These are phyloP conservation scores for Pachycephala philippinensis DNA, from an alignment of 2,113 vertebrate species.

Conservation along the genomic window DNA sequence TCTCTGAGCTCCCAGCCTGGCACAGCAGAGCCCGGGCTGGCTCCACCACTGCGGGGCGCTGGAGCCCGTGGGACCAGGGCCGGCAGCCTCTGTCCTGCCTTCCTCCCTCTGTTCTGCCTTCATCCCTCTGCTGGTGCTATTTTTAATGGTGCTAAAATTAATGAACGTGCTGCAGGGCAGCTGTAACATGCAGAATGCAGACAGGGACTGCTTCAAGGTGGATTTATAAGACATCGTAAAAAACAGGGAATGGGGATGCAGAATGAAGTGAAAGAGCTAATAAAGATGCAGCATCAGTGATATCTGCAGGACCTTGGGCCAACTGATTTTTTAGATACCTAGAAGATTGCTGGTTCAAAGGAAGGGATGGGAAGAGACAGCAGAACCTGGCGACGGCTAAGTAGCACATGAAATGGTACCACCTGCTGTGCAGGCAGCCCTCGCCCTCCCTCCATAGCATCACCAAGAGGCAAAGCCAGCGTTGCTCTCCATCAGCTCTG, in stretches of 20 bases:
- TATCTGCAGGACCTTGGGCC: neutral
- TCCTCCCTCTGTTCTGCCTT: neutral
- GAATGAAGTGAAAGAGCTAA: neutral
- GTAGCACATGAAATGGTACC: neutral
- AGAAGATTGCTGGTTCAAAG: neutral
- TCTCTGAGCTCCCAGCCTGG: neutral
- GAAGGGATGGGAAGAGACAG: neutral
- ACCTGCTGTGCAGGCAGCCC: neutral
- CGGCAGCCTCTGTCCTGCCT: neutral
- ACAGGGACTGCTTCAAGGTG: conserved; percentile 17
- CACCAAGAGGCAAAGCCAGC: neutral
- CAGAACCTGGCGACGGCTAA: neutral
- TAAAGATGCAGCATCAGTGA: conserved; percentile 13
- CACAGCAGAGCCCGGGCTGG: neutral
- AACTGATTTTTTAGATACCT: neutral
- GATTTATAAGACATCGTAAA: conserved; percentile 33
- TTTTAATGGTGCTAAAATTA: conserved; percentile 31
- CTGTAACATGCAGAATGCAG: neutral
- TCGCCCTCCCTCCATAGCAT: rapidly evolving
- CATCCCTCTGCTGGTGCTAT: neutral
- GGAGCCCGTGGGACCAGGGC: neutral
- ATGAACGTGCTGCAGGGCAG: conserved; percentile 25
- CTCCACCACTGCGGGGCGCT: conserved; percentile 7
- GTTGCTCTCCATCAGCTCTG: neutral
- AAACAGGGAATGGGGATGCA: neutral